A percentile compares a stretch with the other conserved stretches of the same genome.
These are phyloP conservation scores for Achlya flavicornis DNA, from an alignment of 2,888 invertebrate species.

Conservation along the genomic window DNA sequence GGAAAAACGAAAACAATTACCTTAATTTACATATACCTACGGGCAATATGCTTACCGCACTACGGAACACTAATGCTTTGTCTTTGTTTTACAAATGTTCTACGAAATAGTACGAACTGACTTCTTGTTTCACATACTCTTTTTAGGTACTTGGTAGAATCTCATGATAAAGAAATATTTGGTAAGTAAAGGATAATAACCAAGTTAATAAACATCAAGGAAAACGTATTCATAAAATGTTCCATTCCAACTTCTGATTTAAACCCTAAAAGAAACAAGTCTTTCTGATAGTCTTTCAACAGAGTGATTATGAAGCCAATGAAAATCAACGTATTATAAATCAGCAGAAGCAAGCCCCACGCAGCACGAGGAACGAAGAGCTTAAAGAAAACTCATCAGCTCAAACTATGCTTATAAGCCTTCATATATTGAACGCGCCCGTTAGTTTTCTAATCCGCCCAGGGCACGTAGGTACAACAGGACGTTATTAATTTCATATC, in stretches of 20 bases:
- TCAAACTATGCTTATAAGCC: constrained; percentile 52
- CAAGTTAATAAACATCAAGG: too few relatives aligned
- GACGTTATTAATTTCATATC: constrained; percentile 71
- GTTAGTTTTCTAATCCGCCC: constrained; percentile 68
- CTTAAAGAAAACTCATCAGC: constrained; percentile 59
- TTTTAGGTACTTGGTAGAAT: not conserved
- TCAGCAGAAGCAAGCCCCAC: not conserved
- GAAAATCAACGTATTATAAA: not conserved
- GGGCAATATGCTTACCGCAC: not conserved
- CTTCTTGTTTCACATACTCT: not conserved
- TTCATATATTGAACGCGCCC: constrained; percentile 44
- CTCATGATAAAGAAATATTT: too few relatives aligned
- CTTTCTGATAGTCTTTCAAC: not conserved
- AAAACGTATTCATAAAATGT: not conserved
- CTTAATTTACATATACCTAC: not conserved
- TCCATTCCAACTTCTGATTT: not conserved
- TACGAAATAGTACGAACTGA: not conserved
- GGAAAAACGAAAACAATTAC: constrained; percentile 2
- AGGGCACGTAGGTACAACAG: constrained; percentile 37
- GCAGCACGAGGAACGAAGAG: constrained; percentile 4
- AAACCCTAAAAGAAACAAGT: not conserved
- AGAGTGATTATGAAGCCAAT: not conserved
- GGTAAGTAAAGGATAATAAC: too few relatives aligned
- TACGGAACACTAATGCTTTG: not conserved
- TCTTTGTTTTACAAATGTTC: not conserved